Base-by-base conservation (phyloP, 2,113 vertebrate genomes). In the Puntigrus tetrazona region DNA sequence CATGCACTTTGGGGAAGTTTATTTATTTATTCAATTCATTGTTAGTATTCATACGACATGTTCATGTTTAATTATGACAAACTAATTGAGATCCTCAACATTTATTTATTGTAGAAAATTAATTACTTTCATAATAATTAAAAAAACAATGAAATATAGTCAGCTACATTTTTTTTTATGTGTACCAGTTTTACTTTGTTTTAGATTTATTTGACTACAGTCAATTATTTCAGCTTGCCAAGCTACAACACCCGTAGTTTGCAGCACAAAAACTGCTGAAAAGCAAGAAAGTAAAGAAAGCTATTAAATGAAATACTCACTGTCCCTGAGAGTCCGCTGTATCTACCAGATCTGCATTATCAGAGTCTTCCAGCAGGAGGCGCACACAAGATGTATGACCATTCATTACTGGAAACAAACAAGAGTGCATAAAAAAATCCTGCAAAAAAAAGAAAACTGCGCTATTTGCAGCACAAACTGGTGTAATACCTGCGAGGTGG, bases 361-460 rank as follows among this genome's bases (percentile, higher is more conserved):
- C 97, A 10, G 96, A 89, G 38, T 96, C 96, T 86, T 99, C 97
- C 89, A 99, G 92, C 91, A 99, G 94, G 85, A 98, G 91, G 84
- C 96, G 95, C 88, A 98, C 92, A 87, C 97, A 99, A 11, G 96
- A 93, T 2, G 96, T 98, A 45, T 99, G 97, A 29, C 97, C 98
- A 25, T 99, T 98, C 92, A 98, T 97, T 78, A 97, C 98, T 99
- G 69, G 11, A 4, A 88, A 91, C 81, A 81, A 45, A 14, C 22
- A 22, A n/a, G 8, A 70, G 20, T 45, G 5, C 45, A 73, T 73
- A 43, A 14, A 29, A 43, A 14, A 29, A 27, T 63, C 14, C 13
- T 16, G 27, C 31, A 3, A 4, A 47, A 38, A 55, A 61, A 69
- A 43, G 36, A 36, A 4, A 67, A 13, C 18, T 11, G 20, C 22